Evolutionary conservation across 2,888 invertebrate genomes (phyloP).

Genomic region (Pyrgus malvae): DNA sequence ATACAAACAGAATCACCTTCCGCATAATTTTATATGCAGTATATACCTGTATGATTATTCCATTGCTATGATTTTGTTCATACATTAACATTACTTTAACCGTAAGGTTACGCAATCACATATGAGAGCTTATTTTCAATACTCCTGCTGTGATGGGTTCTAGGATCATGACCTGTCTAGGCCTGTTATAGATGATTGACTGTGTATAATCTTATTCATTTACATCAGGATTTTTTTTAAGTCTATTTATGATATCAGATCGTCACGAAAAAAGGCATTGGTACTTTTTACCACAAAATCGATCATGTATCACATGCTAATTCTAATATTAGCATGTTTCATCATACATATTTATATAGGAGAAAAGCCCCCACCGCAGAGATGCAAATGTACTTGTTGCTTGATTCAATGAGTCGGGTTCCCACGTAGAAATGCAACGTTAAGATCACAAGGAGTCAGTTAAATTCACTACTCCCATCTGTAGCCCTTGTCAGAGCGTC

Average conservation of each 20-base stretch:
- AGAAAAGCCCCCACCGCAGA: constrained; percentile 14
- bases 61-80: no score
- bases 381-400: constrained; percentile 29
- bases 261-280: not conserved
- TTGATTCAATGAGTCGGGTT: constrained; percentile 34
- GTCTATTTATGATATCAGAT: not conserved
- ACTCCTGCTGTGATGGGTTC: no score
- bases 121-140: no score
- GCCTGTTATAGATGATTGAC: no score
- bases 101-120: no score
- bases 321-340: constrained; percentile 1
- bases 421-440: constrained; percentile 38
- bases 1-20: no score
- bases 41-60: no score
- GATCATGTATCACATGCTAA: constrained; percentile 19
- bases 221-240: not conserved
- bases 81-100: no score
- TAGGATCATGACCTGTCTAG: no score
- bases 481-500: constrained; percentile 38
- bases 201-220: no score
- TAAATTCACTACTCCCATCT: constrained; percentile 46
- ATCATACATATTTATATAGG: constrained; percentile 23
- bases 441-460: constrained; percentile 37
- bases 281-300: constrained; percentile 8
- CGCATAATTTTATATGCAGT: no score